Evolutionary conservation across 2,888 invertebrate species (phyloP).

Genomic region (Drosophila siamana): DNA sequence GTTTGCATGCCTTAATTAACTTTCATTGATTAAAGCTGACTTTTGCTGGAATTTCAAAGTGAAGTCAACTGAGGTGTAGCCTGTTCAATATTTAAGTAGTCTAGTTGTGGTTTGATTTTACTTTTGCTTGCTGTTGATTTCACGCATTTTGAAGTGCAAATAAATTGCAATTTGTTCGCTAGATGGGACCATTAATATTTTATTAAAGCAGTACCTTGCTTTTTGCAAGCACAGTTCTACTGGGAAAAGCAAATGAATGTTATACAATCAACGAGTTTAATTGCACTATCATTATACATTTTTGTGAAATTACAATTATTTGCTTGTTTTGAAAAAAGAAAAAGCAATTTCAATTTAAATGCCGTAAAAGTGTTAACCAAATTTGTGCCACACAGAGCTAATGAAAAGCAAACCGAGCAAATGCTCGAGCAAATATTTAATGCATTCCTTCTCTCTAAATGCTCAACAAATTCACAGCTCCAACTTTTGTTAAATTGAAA

Average conservation of each 20-base stretch:
- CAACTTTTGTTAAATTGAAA: conserved; percentile 16
- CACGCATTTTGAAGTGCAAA: background rate
- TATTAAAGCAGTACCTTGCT: no score
- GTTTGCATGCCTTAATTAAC: conserved; percentile 3
- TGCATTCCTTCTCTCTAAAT: background rate
- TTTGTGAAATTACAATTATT: background rate
- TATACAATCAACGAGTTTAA: background rate
- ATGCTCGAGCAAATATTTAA: background rate
- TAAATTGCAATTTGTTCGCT: background rate
- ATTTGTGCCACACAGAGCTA: background rate
- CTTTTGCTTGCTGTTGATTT: background rate
- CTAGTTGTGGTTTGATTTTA: background rate
- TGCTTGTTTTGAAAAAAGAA: background rate
- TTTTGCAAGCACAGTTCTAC: background rate
- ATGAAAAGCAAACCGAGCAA: background rate
- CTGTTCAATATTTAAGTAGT: background rate
- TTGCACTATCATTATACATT: background rate
- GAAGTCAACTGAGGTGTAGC: background rate
- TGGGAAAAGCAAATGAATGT: background rate
- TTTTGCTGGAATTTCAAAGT: background rate
- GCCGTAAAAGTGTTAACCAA: background rate
- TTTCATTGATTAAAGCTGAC: background rate
- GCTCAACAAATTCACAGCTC: background rate
- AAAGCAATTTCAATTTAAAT: background rate
- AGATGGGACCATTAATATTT: background rate